Evolutionary conservation across 2,797 vertebrate genomes (phyloP).

Genomic region (Hybognathus amarus): DNA sequence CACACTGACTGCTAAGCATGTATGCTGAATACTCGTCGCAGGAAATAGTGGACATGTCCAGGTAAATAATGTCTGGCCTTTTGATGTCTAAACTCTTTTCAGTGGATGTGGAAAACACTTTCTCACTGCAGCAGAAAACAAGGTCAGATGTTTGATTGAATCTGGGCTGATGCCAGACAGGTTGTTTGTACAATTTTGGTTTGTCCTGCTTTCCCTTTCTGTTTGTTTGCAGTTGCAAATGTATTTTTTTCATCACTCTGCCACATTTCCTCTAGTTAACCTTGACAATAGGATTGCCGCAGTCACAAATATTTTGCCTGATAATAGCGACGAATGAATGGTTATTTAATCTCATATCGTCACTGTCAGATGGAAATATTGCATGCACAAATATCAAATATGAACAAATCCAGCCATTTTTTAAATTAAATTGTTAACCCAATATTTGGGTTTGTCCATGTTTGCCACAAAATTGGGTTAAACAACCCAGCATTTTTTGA

Average conservation of each 20-base stretch:
- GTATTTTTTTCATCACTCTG: conserved; percentile 23
- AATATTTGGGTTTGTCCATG: no score
- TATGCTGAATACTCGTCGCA: conserved; percentile 32
- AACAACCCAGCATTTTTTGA: no score
- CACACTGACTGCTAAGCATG: conserved; percentile 43
- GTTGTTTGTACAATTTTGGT: conserved; percentile 46
- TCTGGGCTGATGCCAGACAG: conserved; percentile 37
- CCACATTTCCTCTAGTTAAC: conserved; percentile 16
- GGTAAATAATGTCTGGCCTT: conserved; percentile 40
- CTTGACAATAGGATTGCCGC: conserved; percentile 10
- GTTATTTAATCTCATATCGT: not conserved
- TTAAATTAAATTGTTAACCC: no score
- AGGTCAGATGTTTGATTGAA: conserved; percentile 48
- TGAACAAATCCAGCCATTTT: no score
- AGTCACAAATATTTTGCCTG: not conserved
- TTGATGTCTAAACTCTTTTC: conserved; percentile 44
- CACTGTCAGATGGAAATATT: not conserved
- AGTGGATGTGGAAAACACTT: conserved; percentile 41
- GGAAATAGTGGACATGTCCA: conserved; percentile 29
- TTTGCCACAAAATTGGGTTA: no score
- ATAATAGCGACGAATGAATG: not conserved
- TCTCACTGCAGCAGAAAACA: conserved; percentile 30
- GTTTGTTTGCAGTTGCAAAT: conserved; percentile 41
- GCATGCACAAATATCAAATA: not conserved
- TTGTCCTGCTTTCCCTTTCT: conserved; percentile 11